Percentiles rank a stretch among this genome's conserved stretches.
These are phyloP conservation scores for Palythoa grandiflora DNA, from an alignment of 92 coral and sea anemone genomes.

Conservation along the genomic window DNA sequence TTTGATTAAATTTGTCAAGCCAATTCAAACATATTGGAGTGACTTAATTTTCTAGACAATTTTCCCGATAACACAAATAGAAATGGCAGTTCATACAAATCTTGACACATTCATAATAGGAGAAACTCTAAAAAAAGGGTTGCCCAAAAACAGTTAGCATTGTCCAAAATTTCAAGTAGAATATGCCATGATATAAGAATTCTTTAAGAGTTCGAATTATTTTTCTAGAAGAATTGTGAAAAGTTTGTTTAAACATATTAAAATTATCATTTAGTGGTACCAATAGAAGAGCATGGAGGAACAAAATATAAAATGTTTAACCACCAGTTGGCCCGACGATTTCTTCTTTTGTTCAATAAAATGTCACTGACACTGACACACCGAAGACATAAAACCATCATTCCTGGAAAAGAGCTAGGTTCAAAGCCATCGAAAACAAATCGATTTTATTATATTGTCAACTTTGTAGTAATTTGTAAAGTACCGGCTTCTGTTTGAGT, in stretches of 20 bases:
- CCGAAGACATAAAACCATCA: not conserved
- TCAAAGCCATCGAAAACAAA: not conserved
- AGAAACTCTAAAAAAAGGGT: conserved; percentile 1
- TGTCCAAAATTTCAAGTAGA: not conserved
- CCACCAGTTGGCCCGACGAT: not conserved
- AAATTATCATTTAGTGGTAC: not conserved
- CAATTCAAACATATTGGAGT: not conserved
- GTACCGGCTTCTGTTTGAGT: not conserved
- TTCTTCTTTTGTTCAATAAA: not conserved
- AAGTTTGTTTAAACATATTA: not conserved
- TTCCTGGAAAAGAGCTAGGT: not conserved
- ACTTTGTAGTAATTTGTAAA: not conserved
- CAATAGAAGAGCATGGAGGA: not conserved
- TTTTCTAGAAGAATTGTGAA: not conserved
- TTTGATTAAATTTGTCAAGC: not conserved
- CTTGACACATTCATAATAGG: not conserved
- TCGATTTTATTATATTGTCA: not conserved
- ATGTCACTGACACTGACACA: not conserved
- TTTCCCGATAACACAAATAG: not conserved
- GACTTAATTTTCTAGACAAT: not conserved
- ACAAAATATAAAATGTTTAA: not conserved
- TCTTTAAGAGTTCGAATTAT: not conserved
- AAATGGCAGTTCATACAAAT: not conserved
- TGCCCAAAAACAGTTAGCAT: not conserved
- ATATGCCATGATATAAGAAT: not conserved